Base-by-base conservation (phyloP, 2,113 vertebrate species). In the Bufo gargarizans region DNA sequence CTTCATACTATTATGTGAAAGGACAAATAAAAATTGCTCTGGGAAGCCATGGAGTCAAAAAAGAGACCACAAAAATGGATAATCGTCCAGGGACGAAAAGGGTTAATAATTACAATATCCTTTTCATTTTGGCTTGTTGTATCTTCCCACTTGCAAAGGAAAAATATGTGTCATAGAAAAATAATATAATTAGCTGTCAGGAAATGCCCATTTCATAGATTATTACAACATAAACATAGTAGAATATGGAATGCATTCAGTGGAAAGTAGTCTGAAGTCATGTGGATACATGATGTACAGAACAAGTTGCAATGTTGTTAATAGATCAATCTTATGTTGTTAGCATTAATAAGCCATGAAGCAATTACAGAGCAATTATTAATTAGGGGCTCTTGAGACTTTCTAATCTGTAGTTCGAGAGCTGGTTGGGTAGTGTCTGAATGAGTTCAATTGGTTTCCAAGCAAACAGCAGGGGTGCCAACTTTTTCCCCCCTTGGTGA, bases 121-220 rank as follows among this genome's bases (percentile, higher is more conserved):
- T 80, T 80, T 80, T 9, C 59, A 47, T 83, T 49, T 65, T 83
- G 63, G 61, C 47, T 65, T 7, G 45, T 20, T 49, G 63, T 49
- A 33, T 69, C 11, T 53, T 69, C 47, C 12, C 47, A 67, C 53
- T 69, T 22, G 19, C 76, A 77, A 53, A 76, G 72, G 72, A 17
- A 76, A 76, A 76, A 76, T 47, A 76, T 19, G 22, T 76, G 22
- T 76, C 16, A 47, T 76, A 49, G 43, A 19, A 76, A 47, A 49
- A 77, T 77, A 53, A 77, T 53, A 56, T 84, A 72, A 55, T 84
- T 84, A 84, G 56, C 67, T 56, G 19, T 43, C 65, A 84, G 65
- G 50, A 84, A 56, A 84, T 84, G 11, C 67, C 20, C 33, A 74
- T 72, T 71, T 84, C 17, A 45, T 17, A 63, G 16, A 65, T 69